phyloP scores from a whole-genome alignment of 2,888 invertebrate species.

The Coleophora deauratella region DNA sequence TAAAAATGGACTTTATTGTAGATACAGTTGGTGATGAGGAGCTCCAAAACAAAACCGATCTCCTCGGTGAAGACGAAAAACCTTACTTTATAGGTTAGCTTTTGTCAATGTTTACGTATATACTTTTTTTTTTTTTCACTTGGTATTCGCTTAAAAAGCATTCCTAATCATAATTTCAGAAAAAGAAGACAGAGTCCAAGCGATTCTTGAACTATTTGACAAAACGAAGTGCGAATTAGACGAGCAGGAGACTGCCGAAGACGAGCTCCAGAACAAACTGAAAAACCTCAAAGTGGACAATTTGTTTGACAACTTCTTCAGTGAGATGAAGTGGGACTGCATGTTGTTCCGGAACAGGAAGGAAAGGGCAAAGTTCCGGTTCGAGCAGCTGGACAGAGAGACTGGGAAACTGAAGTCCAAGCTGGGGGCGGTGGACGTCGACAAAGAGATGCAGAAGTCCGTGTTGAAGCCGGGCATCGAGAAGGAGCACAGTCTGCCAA shows the following conservation, averaged over 20 bases:
- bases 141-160: not conserved
- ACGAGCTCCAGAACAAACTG: constrained; percentile 42
- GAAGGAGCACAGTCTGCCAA: constrained; percentile 73
- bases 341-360: constrained; percentile 38
- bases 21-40: constrained; percentile 70
- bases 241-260: constrained; percentile 30
- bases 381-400: constrained; percentile 49
- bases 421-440: constrained; percentile 56
- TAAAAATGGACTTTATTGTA: constrained; percentile 71
- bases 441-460: constrained; percentile 77
- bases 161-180: constrained; percentile 31
- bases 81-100: constrained; percentile 55
- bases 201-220: constrained; percentile 45
- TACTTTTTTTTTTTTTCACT: not conserved
- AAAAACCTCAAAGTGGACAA: constrained; percentile 45
- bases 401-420: constrained; percentile 58
- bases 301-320: constrained; percentile 52
- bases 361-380: constrained; percentile 43
- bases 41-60: constrained; percentile 45
- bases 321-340: constrained; percentile 56
- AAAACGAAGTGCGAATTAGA: constrained; percentile 53
- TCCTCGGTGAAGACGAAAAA: constrained; percentile 42
- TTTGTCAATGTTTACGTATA: not conserved
- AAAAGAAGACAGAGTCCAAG: constrained; percentile 38
- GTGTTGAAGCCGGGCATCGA: constrained; percentile 79